These are phyloP conservation scores for Erythrocebus patas DNA, from an alignment of 2,113 vertebrate genomes.

Conservation along the genomic window DNA sequence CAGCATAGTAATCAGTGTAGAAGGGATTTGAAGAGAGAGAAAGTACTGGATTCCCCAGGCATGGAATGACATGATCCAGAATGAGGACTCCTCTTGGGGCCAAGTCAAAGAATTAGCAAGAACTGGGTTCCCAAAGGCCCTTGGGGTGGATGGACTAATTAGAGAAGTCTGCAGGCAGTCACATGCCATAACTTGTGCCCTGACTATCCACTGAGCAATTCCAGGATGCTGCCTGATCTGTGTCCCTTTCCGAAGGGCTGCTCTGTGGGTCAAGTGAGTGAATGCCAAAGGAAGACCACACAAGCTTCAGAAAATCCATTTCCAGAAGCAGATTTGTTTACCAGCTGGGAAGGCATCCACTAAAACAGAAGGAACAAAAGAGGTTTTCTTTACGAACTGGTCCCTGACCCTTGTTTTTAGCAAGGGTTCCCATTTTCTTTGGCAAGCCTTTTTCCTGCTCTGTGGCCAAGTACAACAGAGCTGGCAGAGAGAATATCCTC, in stretches of 20 bases:
- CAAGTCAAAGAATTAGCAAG: neutral
- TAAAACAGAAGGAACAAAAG: neutral
- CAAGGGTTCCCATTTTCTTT: neutral
- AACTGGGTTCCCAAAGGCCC: neutral
- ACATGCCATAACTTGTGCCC: neutral
- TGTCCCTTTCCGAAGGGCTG: neutral
- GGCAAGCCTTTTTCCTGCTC: neutral
- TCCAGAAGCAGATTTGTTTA: slow-evolving; percentile 44
- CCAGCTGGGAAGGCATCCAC: neutral
- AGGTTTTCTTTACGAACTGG: neutral
- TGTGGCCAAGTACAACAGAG: neutral
- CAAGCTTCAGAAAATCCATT: neutral
- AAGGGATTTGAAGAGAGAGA: neutral
- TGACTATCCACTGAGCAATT: neutral
- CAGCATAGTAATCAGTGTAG: neutral
- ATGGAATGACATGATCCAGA: neutral
- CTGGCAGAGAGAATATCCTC: neutral
- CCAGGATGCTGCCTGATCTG: neutral
- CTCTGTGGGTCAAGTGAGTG: neutral
- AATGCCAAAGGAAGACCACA: neutral
- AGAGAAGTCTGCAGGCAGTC: neutral
- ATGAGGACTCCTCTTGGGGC: neutral
- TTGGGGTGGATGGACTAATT: neutral
- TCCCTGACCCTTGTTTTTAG: neutral
- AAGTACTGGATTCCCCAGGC: neutral